phyloP scores from a whole-genome alignment of 2,113 vertebrate genomes.

The Bettongia penicillata region DNA sequence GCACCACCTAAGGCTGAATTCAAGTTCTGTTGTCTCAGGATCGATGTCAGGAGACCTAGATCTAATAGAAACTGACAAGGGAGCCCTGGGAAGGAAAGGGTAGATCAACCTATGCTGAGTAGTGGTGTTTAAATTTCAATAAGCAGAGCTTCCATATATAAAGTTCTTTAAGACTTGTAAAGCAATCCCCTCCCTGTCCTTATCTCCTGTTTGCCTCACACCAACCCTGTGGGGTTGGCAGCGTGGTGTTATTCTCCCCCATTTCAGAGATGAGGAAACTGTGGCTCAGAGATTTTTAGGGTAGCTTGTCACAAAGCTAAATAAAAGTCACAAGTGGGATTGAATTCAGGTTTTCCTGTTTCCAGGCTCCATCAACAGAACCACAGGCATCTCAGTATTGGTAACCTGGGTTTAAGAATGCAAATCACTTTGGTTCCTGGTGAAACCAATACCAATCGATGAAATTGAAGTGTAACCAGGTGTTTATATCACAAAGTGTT shows the following conservation, averaged over 20 bases:
- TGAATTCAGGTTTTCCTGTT: background rate
- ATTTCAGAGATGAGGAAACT: background rate
- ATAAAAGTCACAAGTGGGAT: background rate
- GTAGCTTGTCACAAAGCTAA: background rate
- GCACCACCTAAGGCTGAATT: background rate
- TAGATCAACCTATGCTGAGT: background rate
- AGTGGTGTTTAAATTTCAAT: background rate
- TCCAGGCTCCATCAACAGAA: background rate
- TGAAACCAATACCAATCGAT: background rate
- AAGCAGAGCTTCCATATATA: background rate
- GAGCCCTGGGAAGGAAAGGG: background rate
- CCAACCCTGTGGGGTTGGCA: background rate
- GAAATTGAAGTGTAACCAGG: background rate
- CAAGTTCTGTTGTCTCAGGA: background rate
- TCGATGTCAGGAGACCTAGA: background rate
- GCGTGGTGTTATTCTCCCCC: background rate
- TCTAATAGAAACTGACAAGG: background rate
- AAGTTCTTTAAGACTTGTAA: background rate
- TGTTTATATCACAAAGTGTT: background rate
- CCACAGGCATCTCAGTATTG: background rate
- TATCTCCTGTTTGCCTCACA: background rate
- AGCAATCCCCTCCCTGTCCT: background rate
- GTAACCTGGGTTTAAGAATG: background rate
- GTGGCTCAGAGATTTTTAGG: background rate
- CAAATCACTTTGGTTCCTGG: background rate